phyloP scores from a whole-genome alignment of 2,888 invertebrate genomes.

The Melieria picta region DNA sequence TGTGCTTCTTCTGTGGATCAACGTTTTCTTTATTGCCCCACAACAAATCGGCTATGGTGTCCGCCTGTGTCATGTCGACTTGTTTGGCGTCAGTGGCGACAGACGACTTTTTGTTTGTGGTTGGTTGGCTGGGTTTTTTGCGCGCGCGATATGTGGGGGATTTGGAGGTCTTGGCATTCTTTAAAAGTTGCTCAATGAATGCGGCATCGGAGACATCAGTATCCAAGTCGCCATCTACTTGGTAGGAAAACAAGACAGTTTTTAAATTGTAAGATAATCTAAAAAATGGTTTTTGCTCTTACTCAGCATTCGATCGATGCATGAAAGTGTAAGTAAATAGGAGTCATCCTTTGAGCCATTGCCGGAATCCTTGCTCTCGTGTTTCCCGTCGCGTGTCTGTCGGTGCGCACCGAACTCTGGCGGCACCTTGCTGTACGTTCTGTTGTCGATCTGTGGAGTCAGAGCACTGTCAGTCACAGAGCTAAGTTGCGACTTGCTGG shows the following conservation, averaged over 20 bases:
- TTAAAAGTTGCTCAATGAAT: conserved; percentile 51
- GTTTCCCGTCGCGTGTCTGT: conserved; percentile 36
- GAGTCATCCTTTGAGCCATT: conserved; percentile 50
- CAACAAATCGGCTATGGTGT: conserved; percentile 34
- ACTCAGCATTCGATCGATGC: conserved; percentile 61
- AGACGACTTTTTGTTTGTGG: neutral
- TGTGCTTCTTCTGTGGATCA: conserved; percentile 45
- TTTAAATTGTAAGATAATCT: neutral
- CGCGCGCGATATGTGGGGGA: conserved; percentile 5
- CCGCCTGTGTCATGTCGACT: neutral
- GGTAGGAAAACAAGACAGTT: no score
- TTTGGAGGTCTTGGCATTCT: neutral
- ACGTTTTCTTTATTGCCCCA: conserved; percentile 57
- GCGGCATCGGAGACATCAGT: conserved; percentile 54
- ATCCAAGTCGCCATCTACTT: conserved; percentile 48
- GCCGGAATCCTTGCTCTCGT: conserved; percentile 52
- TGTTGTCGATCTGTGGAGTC: conserved; percentile 57
- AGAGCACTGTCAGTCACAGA: conserved; percentile 32
- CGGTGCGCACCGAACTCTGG: neutral
- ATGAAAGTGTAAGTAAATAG: conserved; percentile 59
- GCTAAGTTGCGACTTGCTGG: conserved; percentile 10
- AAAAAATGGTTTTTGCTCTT: conserved; percentile 34
- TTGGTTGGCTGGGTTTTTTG: neutral
- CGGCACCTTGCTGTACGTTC: conserved; percentile 49
- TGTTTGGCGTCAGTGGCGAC: conserved; percentile 15